phyloP scores from a whole-genome alignment of 2,113 vertebrate species.

The Sinocyclocheilus anophthalmus region DNA sequence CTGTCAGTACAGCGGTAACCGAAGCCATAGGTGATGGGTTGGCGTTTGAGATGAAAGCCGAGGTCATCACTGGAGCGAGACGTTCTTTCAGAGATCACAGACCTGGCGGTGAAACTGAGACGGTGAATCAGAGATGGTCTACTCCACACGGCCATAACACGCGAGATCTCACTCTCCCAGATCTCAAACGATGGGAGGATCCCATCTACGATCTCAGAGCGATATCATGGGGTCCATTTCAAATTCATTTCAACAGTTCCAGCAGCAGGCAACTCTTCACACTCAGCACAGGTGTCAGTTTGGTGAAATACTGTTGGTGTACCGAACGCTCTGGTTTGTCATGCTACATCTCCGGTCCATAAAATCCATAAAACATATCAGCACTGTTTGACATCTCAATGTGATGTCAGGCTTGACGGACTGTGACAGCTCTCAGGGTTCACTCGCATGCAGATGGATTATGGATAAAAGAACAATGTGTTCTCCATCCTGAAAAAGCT shows the following conservation, averaged over 20 bases:
- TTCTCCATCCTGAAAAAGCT: neutral
- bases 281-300: slow-evolving; percentile 46
- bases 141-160: slow-evolving; percentile 40
- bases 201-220: slow-evolving; percentile 14
- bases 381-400: slow-evolving; percentile 33
- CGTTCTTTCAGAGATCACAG: slow-evolving; percentile 66
- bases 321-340: slow-evolving; percentile 31
- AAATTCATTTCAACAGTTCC: slow-evolving; percentile 53
- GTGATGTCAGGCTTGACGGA: slow-evolving; percentile 21
- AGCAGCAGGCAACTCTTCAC: slow-evolving; percentile 27
- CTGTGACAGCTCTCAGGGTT: slow-evolving; percentile 27
- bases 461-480: neutral
- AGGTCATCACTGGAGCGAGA: slow-evolving; percentile 59
- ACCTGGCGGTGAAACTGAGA: slow-evolving; percentile 67
- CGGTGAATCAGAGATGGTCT: slow-evolving; percentile 24
- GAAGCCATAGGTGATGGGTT: slow-evolving; percentile 45
- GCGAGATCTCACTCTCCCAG: slow-evolving; percentile 56
- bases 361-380: slow-evolving; percentile 54
- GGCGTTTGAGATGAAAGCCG: slow-evolving; percentile 61
- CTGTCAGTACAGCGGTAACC: slow-evolving; percentile 47
- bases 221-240: slow-evolving; percentile 52
- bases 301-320: slow-evolving; percentile 39
- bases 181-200: slow-evolving; percentile 51
- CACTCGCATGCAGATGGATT: neutral
- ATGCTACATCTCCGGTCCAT: slow-evolving; percentile 31